Conservation (phyloP, 2,113 vertebrate genomes). For the Corydoras sp. region DNA sequence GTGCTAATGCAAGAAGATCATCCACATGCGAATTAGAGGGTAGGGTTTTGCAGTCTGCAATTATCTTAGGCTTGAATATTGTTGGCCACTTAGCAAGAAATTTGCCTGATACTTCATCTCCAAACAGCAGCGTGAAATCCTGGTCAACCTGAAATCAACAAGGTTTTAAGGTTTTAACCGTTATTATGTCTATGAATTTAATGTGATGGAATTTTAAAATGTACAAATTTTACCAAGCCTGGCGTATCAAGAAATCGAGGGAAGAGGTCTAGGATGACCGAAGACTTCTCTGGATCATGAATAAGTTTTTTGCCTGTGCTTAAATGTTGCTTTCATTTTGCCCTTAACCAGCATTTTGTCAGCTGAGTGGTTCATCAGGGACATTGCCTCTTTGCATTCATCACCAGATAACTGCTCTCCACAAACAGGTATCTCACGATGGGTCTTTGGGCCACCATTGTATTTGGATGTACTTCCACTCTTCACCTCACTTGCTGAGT, state of each 20-base stretch:
- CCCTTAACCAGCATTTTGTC: background rate
- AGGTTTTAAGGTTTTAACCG: no score
- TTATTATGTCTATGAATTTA: background rate
- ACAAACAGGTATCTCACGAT: background rate
- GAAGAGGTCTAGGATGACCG: slow-evolving; percentile 30
- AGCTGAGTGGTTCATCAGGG: no score
- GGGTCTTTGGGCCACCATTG: slow-evolving; percentile 24
- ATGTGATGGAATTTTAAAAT: slow-evolving; percentile 1
- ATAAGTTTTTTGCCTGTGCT: slow-evolving; percentile 26
- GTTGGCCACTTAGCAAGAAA: slow-evolving; percentile 41
- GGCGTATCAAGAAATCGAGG: slow-evolving; percentile 34
- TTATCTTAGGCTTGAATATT: slow-evolving; percentile 30
- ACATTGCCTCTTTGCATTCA: slow-evolving; percentile 12
- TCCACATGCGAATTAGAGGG: slow-evolving; percentile 7
- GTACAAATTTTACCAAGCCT: slow-evolving; percentile 26
- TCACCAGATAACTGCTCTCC: slow-evolving; percentile 23
- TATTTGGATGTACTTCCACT: slow-evolving; percentile 8
- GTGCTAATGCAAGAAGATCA: slow-evolving; percentile 6
- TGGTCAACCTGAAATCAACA: slow-evolving; percentile 35
- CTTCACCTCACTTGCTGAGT: slow-evolving; percentile 19
- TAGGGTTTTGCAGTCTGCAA: slow-evolving; percentile 24
- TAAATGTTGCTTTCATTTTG: slow-evolving; percentile 39
- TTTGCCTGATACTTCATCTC: slow-evolving; percentile 28
- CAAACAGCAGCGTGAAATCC: slow-evolving; percentile 37
- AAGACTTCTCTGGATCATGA: slow-evolving; percentile 35